A percentile compares a stretch with the other conserved stretches of the same genome.
Evolutionary conservation across 2,797 vertebrate genomes (phyloP).

Genomic region (Rallus crepitans): DNA sequence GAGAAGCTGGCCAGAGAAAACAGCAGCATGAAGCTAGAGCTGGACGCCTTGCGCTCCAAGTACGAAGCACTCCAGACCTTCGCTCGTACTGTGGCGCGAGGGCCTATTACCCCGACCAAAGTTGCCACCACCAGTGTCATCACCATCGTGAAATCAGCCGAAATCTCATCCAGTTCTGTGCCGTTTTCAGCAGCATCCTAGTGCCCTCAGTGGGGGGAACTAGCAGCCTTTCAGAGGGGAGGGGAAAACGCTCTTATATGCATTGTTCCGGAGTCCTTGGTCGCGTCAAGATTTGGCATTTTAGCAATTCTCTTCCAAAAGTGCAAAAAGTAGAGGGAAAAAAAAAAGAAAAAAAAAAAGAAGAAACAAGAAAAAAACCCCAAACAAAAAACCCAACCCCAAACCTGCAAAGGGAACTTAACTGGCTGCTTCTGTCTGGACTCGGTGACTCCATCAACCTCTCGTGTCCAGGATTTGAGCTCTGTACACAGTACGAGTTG

Average conservation of each 20-base stretch:
- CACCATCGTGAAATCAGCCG: slow-evolving; percentile 95
- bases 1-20: slow-evolving; percentile 97
- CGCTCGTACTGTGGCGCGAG: slow-evolving; percentile 93
- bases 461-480: slow-evolving; percentile 47
- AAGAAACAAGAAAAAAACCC: background rate
- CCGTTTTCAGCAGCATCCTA: slow-evolving; percentile 93
- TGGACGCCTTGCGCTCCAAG: slow-evolving; percentile 93
- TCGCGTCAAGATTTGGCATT: slow-evolving; percentile 57
- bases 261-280: slow-evolving; percentile 57
- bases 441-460: slow-evolving; percentile 58
- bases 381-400: background rate
- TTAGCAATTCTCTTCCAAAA: slow-evolving; percentile 59
- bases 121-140: slow-evolving; percentile 96
- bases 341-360: background rate
- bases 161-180: slow-evolving; percentile 84
- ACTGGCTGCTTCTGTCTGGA: slow-evolving; percentile 53
- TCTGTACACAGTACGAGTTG: slow-evolving; percentile 12
- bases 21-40: slow-evolving; percentile 95
- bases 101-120: slow-evolving; percentile 89
- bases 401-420: slow-evolving; percentile 42
- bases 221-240: slow-evolving; percentile 44
- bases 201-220: slow-evolving; percentile 75
- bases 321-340: background rate
- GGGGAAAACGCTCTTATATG: slow-evolving; percentile 54
- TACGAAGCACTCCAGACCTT: slow-evolving; percentile 98